Evolutionary conservation across 2,888 invertebrate genomes (phyloP).

Genomic region (Sarcophaga carnaria): DNA sequence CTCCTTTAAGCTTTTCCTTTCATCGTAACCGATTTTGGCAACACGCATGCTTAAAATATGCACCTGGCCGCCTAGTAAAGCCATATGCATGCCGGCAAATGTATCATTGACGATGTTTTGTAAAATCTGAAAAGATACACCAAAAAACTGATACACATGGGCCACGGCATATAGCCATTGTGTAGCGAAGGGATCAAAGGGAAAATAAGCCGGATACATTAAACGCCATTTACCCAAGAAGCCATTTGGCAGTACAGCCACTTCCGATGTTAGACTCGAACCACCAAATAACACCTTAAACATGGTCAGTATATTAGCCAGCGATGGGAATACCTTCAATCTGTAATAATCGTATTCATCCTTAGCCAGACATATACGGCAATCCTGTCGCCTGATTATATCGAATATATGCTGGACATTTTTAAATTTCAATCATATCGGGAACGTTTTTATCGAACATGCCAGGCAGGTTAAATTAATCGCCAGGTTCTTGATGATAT

Average conservation of each 20-base stretch:
- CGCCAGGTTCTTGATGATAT: slow-evolving; percentile 62
- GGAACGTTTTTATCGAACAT: slow-evolving; percentile 55
- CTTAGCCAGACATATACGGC: neutral
- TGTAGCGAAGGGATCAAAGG: slow-evolving; percentile 51
- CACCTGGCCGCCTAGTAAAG: slow-evolving; percentile 65
- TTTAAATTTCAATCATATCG: slow-evolving; percentile 59
- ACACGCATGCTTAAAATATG: slow-evolving; percentile 62
- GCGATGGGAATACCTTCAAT: slow-evolving; percentile 3
- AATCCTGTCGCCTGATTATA: slow-evolving; percentile 48
- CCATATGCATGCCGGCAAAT: slow-evolving; percentile 52
- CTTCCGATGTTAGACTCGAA: slow-evolving; percentile 39
- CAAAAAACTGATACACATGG: slow-evolving; percentile 65
- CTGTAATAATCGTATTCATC: slow-evolving; percentile 52
- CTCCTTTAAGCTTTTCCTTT: slow-evolving; percentile 13
- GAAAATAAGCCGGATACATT: slow-evolving; percentile 69
- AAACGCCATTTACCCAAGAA: slow-evolving; percentile 54
- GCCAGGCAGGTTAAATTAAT: slow-evolving; percentile 55
- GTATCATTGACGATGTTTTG: slow-evolving; percentile 65
- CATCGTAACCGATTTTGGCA: slow-evolving; percentile 58
- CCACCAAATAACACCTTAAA: slow-evolving; percentile 27
- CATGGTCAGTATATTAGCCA: slow-evolving; percentile 18
- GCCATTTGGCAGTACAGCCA: slow-evolving; percentile 58
- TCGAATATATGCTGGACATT: slow-evolving; percentile 51
- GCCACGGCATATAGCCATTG: slow-evolving; percentile 43
- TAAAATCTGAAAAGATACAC: slow-evolving; percentile 52